Evolutionary conservation across 2,113 vertebrate species (phyloP).

Genomic region (Toxotes jaculatrix): DNA sequence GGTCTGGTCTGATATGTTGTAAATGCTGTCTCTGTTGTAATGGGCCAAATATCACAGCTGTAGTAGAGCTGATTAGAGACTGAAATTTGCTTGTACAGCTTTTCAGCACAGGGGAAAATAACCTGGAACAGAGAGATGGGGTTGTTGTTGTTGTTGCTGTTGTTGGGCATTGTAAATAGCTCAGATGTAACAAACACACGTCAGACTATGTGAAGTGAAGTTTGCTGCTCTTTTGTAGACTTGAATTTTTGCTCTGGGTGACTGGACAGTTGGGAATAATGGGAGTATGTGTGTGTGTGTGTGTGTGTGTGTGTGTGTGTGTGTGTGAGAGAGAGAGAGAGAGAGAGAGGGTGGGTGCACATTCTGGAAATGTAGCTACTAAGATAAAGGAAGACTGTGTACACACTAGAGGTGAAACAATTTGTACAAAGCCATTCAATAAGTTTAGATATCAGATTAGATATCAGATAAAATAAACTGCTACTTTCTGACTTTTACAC

Average conservation of each 20-base stretch:
- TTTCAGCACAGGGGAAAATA: constrained; percentile 18
- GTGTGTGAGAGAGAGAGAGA: not conserved
- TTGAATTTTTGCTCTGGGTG: constrained; percentile 66
- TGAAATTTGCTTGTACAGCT: constrained; percentile 43
- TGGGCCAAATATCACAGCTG: constrained; percentile 66
- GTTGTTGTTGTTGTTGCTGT: not conserved
- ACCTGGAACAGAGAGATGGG: not conserved
- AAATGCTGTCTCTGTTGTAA: constrained; percentile 64
- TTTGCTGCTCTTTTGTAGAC: constrained; percentile 77
- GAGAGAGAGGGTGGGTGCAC: constrained; percentile 4
- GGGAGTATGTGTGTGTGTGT: constrained; percentile 12
- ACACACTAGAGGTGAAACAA: constrained; percentile 42
- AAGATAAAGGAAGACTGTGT: constrained; percentile 33
- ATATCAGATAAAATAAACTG: not conserved
- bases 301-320: constrained; percentile 14
- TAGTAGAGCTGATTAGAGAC: constrained; percentile 43
- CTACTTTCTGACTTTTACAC: not conserved
- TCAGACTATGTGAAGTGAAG: constrained; percentile 66
- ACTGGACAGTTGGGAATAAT: constrained; percentile 16
- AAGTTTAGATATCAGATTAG: not conserved
- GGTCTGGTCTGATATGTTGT: constrained; percentile 72
- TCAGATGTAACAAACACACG: constrained; percentile 50
- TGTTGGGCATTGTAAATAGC: constrained; percentile 67
- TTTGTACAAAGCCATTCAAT: constrained; percentile 16
- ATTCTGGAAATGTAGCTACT: constrained; percentile 64